Evolutionary conservation across 2,113 vertebrate genomes (phyloP), one percentile per base, ranked within the genome.

Genomic region (Gila orcuttii): DNA sequence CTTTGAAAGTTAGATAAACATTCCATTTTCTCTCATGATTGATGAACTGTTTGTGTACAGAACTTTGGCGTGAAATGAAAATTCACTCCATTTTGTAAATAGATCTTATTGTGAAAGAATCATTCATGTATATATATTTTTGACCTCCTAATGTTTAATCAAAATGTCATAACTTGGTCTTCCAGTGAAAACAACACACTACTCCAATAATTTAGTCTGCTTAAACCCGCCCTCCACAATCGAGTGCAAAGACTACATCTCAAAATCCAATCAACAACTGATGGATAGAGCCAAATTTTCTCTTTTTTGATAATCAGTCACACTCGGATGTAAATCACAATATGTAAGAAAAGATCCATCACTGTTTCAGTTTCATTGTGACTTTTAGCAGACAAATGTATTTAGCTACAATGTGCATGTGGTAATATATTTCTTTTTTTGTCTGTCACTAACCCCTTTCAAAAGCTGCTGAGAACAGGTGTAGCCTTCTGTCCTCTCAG

Each of bases 381-480:
- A 71, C 21, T 5, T 42, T 71, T 23, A 71, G 68, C 68, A 39
- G 19, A 39, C 33, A 69, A 33, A 69, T 36, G 66, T 69, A 12
- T 42, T 71, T 71, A 6, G 4, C 19, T 21, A 57, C 52, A 57
- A 8, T 57, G 5, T 55, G 17, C 52, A 55, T 55, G 17, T 21
- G 17, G 52, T 19, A 55, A 55, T 55, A 52, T 17, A 17, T 52
- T 6, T 6, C 0, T 19, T 21, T 21, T 21, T 21, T 57, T 57
- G 19, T 21, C 19, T 57, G 55, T 57, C 55, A 57, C 55, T 9
- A 73, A 42, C 68, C 33, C 68, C 36, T 42, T 71, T 71, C 10
- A 71, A 71, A 71, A 71, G 21, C 19, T 21, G 19, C 28, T 36
- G 93, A 93, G 92, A 95, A 89, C 50, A 60, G 31, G 39, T 79